Evolutionary conservation across 2,113 vertebrate species (phyloP), one percentile per base, ranked within the genome.

Genomic region (Pogonocichla stellata): DNA sequence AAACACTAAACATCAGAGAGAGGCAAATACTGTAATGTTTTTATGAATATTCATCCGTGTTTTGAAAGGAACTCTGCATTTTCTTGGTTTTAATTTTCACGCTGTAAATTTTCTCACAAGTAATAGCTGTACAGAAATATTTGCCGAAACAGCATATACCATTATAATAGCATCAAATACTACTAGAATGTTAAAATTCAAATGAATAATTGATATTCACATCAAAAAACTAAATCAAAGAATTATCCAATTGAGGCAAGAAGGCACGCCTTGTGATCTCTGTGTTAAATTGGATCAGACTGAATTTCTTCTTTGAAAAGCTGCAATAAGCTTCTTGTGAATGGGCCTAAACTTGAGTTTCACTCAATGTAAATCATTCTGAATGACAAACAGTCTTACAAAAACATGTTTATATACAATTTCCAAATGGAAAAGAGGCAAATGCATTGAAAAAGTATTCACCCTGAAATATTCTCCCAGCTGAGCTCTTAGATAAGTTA

Each of bases 11-110:
- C 93, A 95, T 93, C 93, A 95, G 93, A 96, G 88, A 62, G 58
- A 87, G 57, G 73, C 67, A 97, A 95, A 91, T 67, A 81, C 86
- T 88, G 80, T 66, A 86, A 89, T 42, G 20, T 16, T 91, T 83
- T 85, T 89, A 95, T 93, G 94, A 95, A 93, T 96, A 97, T 96
- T 95, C 95, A 95, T 96, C 57, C 79, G 36, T 86, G 70, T 75
- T 94, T 95, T 95, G 75, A 96, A 96, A 88, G 71, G 82, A 92
- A 73, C 34, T 86, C 89, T 94, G 86, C 54, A 29, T 95, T 95
- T 95, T 81, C 83, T 93, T 93, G 66, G 74, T 73, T 93, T 95
- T 94, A 85, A 92, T 88, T 96, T 97, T 94, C 80, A 93, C 0
- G 0, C 81, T 4, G 33, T 78, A 86, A 81, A 92, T 88, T 86